These are phyloP conservation scores for Branchinecta sandiegonensis DNA, from an alignment of 2,888 invertebrate genomes.

Conservation along the genomic window DNA sequence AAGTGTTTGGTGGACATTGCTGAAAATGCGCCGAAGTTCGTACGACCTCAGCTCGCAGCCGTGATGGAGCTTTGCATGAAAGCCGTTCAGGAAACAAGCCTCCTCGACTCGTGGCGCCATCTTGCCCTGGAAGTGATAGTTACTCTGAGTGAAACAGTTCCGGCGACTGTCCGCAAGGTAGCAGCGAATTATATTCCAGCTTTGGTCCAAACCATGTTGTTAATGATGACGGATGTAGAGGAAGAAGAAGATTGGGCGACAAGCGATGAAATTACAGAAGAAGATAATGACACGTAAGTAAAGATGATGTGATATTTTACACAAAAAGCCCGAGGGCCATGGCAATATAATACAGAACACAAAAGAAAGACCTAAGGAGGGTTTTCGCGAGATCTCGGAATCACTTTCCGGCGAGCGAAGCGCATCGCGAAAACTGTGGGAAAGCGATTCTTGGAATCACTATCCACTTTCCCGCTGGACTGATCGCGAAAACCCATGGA, in stretches of 20 bases:
- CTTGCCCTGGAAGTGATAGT: constrained; percentile 76
- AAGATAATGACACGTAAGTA: constrained; percentile 63
- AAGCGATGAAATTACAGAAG: constrained; percentile 69
- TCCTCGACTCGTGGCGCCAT: constrained; percentile 71
- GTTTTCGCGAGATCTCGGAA: no score
- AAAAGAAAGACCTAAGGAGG: no score
- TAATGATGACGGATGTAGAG: constrained; percentile 88
- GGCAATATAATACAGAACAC: no score
- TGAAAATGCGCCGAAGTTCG: constrained; percentile 79
- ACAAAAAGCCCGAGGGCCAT: no score
- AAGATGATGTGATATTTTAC: no score
- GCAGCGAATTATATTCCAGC: constrained; percentile 66
- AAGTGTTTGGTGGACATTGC: constrained; percentile 77
- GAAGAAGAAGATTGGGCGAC: constrained; percentile 79
- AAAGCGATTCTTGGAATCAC: no score
- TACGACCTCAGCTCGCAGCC: constrained; percentile 67
- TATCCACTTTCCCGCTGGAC: no score
- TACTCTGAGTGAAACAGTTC: constrained; percentile 78
- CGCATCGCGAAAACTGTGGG: no score
- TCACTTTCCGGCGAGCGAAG: no score
- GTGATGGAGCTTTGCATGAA: constrained; percentile 47
- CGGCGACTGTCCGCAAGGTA: constrained; percentile 89
- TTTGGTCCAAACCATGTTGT: constrained; percentile 67
- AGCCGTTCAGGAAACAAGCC: constrained; percentile 53
- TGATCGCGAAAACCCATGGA: no score